Percentiles rank a stretch among this genome's conserved stretches.
phyloP scores from a whole-genome alignment of 2,113 vertebrate genomes.

The Eupsittula cactorum region DNA sequence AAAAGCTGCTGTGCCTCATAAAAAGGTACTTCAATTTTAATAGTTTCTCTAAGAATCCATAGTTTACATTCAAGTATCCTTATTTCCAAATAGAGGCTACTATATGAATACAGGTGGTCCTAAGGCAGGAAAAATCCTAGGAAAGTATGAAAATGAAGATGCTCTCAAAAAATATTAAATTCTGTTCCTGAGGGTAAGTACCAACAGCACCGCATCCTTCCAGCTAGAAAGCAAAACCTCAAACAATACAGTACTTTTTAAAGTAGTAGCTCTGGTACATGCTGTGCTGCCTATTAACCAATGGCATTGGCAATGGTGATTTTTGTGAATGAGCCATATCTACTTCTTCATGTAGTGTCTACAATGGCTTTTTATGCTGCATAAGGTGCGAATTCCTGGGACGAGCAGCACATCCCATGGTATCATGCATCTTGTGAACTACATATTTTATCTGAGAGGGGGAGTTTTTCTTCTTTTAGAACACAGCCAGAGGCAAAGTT shows the following conservation, averaged over 20 bases:
- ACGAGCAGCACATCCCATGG: not conserved
- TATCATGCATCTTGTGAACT: not conserved
- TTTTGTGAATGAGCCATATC: not conserved
- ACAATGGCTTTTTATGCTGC: not conserved
- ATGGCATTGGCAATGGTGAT: not conserved
- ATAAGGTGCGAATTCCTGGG: not conserved
- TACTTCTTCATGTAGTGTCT: not conserved
- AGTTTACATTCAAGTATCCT: not conserved
- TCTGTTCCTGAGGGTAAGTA: not conserved
- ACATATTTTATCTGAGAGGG: not conserved
- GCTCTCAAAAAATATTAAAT: not conserved
- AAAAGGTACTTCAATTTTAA: not conserved
- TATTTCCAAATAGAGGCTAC: not conserved
- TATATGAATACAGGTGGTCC: not conserved
- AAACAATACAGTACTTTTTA: not conserved
- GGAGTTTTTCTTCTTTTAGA: not conserved
- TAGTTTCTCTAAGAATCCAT: not conserved
- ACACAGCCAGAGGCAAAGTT: not conserved
- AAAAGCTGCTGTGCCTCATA: not conserved
- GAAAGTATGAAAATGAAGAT: not conserved
- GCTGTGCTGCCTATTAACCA: not conserved
- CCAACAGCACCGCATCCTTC: not conserved
- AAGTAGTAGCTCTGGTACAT: not conserved
- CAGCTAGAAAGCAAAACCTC: not conserved
- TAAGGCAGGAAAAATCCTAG: not conserved